Conservation (phyloP, 2,797 vertebrate genomes). For the Eospalax fontanierii region DNA sequence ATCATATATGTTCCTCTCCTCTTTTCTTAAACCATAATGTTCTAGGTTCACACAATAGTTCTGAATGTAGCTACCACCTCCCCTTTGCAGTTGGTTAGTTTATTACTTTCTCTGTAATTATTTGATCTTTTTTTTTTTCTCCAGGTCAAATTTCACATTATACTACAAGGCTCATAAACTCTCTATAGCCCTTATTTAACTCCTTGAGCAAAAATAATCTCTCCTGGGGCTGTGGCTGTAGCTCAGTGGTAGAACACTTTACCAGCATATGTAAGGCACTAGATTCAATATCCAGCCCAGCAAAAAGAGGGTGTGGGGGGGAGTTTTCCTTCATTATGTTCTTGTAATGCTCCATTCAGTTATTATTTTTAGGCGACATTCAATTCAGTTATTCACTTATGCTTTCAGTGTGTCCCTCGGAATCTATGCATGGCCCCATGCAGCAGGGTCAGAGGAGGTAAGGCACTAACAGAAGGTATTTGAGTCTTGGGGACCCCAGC, state of each 20-base stretch:
- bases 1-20: not conserved
- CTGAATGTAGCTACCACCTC: not conserved
- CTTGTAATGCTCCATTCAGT: no score
- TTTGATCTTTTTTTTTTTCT: conserved; percentile 7
- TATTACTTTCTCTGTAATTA: conserved; percentile 16
- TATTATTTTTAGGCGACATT: not conserved
- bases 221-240: not conserved
- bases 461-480: not conserved
- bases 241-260: not conserved
- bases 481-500: no score
- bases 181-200: not conserved
- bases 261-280: not conserved
- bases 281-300: not conserved
- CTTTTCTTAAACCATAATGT: not conserved
- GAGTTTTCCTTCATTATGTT: no score
- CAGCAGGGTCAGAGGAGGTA: no score
- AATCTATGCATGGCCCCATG: no score
- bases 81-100: not conserved
- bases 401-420: not conserved
- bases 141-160: not conserved
- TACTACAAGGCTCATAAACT: conserved; percentile 14
- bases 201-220: not conserved
- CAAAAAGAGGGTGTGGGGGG: not conserved
- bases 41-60: not conserved
- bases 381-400: not conserved